Evolutionary conservation across 2,888 invertebrate genomes (phyloP).

Genomic region (Andrena minutula): DNA sequence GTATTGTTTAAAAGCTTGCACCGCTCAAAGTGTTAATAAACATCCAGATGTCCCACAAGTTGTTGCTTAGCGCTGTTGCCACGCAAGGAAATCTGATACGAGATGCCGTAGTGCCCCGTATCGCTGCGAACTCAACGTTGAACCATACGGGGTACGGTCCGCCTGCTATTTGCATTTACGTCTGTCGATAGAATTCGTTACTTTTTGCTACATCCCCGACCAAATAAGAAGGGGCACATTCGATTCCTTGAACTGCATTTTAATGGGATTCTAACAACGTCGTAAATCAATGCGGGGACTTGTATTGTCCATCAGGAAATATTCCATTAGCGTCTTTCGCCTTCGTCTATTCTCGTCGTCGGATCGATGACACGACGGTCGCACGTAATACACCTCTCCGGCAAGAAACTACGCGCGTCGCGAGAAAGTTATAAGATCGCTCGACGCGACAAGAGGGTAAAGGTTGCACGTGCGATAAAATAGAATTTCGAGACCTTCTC

Average conservation of each 20-base stretch:
- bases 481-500: background rate
- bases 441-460: background rate
- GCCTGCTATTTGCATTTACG: slow-evolving; percentile 3
- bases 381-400: slow-evolving; percentile 8
- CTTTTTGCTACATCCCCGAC: background rate
- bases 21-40: no score
- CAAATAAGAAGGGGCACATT: background rate
- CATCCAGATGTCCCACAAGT: no score
- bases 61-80: no score
- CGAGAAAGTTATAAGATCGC: background rate
- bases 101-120: no score
- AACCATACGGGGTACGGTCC: no score
- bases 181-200: slow-evolving; percentile 1
- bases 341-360: slow-evolving; percentile 26
- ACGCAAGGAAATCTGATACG: no score
- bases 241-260: slow-evolving; percentile 17
- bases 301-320: slow-evolving; percentile 37
- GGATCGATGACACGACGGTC: slow-evolving; percentile 30
- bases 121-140: no score
- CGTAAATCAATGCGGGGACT: slow-evolving; percentile 25
- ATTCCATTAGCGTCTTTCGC: slow-evolving; percentile 25
- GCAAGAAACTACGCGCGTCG: background rate
- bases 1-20: no score
- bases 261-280: slow-evolving; percentile 10
- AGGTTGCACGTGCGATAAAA: background rate